Evolutionary conservation across 2,113 vertebrate species (phyloP).

Genomic region (Notarius lentiginosus): DNA sequence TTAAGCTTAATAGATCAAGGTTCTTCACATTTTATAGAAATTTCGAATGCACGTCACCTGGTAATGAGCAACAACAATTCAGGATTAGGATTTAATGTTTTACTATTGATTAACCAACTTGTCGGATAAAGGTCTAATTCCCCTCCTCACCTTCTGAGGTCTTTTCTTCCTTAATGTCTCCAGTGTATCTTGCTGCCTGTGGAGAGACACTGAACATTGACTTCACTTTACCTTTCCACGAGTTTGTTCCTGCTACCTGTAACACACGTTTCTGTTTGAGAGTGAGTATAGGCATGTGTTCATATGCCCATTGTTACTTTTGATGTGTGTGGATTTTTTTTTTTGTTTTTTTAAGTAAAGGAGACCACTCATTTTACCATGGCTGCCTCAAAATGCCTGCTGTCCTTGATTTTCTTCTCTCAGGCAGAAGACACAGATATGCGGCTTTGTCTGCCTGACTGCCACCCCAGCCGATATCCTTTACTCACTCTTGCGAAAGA

Average conservation of each 20-base stretch:
- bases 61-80: neutral
- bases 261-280: constrained; percentile 87
- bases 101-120: neutral
- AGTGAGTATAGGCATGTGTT: constrained; percentile 69
- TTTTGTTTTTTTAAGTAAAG: neutral
- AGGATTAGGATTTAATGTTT: neutral
- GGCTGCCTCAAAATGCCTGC: neutral
- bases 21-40: neutral
- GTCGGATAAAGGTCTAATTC: neutral
- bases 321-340: neutral
- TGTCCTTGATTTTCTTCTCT: neutral
- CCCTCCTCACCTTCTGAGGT: neutral
- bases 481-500: constrained; percentile 92
- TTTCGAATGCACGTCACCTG: neutral
- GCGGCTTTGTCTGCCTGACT: constrained; percentile 92
- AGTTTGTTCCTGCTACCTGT: constrained; percentile 93
- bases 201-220: constrained; percentile 95
- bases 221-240: constrained; percentile 93
- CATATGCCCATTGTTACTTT: neutral
- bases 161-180: constrained; percentile 46
- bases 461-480: constrained; percentile 95
- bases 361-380: neutral
- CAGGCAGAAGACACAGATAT: constrained; percentile 97
- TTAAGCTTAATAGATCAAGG: neutral
- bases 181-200: constrained; percentile 97